Conservation (phyloP, 2,888 invertebrate genomes). For the Agrotis exclamationis region DNA sequence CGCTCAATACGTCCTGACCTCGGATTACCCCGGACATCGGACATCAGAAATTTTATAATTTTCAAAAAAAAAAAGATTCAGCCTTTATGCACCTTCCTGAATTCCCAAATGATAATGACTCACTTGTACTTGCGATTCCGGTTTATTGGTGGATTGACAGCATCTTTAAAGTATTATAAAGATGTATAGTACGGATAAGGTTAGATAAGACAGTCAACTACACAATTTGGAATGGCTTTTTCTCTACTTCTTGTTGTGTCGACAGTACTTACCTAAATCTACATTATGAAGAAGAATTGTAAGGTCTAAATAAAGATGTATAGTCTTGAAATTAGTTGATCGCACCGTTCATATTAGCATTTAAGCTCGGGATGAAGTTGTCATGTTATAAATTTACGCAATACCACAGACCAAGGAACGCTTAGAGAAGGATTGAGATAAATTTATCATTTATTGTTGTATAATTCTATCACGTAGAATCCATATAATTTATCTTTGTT, state of each 20-base stretch:
- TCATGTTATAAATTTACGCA: conserved; percentile 75
- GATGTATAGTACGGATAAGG: too few species aligned
- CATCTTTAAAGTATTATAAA: too few species aligned
- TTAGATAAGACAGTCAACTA: background rate
- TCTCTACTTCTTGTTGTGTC: too few species aligned
- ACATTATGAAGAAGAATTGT: background rate
- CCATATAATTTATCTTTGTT: too few species aligned
- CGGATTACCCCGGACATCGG: background rate
- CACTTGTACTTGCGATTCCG: background rate
- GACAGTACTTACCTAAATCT: too few species aligned
- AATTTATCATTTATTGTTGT: background rate
- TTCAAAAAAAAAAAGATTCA: background rate
- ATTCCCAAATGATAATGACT: background rate
- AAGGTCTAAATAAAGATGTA: conserved; percentile 35
- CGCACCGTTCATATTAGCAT: conserved; percentile 74
- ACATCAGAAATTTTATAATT: background rate
- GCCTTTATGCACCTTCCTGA: background rate
- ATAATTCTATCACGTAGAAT: background rate
- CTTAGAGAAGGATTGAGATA: conserved; percentile 51
- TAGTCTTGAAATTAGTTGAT: conserved; percentile 65
- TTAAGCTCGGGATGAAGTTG: conserved; percentile 77
- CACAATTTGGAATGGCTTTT: background rate
- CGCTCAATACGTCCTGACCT: background rate
- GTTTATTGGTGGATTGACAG: too few species aligned
- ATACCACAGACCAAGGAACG: conserved; percentile 64